These are phyloP conservation scores for Amblyopsis rosae DNA, from an alignment of 2,113 vertebrate species.

Conservation along the genomic window DNA sequence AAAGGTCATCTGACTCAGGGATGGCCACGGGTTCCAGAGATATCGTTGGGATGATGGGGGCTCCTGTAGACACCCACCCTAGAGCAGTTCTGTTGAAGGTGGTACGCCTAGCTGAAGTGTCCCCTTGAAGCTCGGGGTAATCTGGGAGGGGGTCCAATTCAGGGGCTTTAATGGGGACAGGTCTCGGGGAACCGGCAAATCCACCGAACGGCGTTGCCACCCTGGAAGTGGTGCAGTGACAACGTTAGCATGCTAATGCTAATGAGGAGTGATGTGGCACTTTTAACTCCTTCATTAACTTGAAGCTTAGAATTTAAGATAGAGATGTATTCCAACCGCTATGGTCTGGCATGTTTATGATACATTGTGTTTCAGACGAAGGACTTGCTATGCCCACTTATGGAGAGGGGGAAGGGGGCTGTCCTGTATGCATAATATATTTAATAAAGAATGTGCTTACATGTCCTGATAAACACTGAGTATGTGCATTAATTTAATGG, in stretches of 20 bases:
- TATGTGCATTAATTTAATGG: too few species aligned
- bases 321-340: slow-evolving; percentile 15
- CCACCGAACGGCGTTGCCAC: slow-evolving; percentile 94
- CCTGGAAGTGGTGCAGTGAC: slow-evolving; percentile 72
- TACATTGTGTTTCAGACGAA: slow-evolving; percentile 2
- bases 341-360: slow-evolving; percentile 2
- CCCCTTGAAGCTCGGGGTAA: slow-evolving; percentile 75
- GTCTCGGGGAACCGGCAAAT: slow-evolving; percentile 84
- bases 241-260: slow-evolving; percentile 32
- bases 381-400: slow-evolving; percentile 14
- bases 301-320: slow-evolving; percentile 18
- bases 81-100: slow-evolving; percentile 93
- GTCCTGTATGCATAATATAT: not conserved
- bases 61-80: slow-evolving; percentile 83
- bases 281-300: slow-evolving; percentile 41
- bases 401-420: not conserved
- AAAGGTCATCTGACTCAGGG: slow-evolving; percentile 95
- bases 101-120: slow-evolving; percentile 77
- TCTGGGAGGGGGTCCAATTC: slow-evolving; percentile 80
- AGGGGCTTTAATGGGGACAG: slow-evolving; percentile 78
- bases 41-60: slow-evolving; percentile 69
- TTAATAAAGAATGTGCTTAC: not conserved
- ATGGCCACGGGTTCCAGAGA: slow-evolving; percentile 68
- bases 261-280: slow-evolving; percentile 43
- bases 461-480: not conserved